Conservation (phyloP, 1,140 invertebrate species). For the Lerema accius region DNA sequence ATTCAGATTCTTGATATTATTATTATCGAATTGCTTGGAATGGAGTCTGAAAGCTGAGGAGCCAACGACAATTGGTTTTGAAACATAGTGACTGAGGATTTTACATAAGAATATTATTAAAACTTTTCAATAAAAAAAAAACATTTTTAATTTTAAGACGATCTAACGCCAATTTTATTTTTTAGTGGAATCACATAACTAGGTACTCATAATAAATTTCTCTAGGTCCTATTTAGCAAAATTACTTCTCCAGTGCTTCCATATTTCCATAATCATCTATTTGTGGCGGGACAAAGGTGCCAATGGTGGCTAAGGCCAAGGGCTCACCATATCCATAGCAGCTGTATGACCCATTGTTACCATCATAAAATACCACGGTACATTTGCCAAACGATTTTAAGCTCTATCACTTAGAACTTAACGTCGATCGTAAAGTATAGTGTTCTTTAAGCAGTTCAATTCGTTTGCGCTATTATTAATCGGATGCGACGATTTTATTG, state of each 20-base stretch:
- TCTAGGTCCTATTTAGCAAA: no score
- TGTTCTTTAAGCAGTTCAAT: neutral
- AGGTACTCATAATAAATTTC: no score
- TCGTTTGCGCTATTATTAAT: slow-evolving; percentile 43
- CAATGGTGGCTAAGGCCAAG: slow-evolving; percentile 52
- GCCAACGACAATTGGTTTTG: no score
- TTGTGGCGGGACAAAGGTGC: slow-evolving; percentile 43
- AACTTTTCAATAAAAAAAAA: no score
- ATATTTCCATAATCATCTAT: neutral
- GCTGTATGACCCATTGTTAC: slow-evolving; percentile 62
- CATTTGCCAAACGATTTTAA: slow-evolving; percentile 16
- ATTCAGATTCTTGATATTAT: no score
- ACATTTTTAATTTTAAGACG: no score
- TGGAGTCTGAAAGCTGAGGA: no score
- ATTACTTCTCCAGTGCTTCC: neutral
- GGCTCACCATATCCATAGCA: slow-evolving; percentile 50
- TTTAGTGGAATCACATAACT: no score
- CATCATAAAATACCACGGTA: slow-evolving; percentile 36
- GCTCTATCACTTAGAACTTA: neutral
- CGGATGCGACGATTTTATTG: slow-evolving; percentile 45
- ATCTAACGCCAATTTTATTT: no score
- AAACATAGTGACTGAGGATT: no score
- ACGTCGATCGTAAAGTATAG: neutral
- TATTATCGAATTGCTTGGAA: no score
- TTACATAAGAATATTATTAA: no score